These are phyloP conservation scores for Drosophila koepferae DNA, from an alignment of 2,888 invertebrate genomes.

Conservation along the genomic window DNA sequence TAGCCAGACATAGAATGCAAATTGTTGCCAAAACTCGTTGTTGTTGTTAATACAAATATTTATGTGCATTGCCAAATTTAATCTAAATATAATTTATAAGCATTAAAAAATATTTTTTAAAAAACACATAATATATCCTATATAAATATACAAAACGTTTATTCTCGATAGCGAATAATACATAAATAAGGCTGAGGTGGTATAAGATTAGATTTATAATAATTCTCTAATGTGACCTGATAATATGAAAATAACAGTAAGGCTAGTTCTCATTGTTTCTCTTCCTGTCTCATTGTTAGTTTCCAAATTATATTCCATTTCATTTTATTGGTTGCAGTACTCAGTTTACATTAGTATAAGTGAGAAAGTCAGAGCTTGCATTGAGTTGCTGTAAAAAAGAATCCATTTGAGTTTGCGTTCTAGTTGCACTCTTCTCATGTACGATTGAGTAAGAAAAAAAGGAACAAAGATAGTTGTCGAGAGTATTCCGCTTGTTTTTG, in stretches of 20 bases:
- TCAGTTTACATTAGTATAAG: not conserved
- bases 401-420: not conserved
- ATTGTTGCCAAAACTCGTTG: constrained; percentile 25
- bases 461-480: not conserved
- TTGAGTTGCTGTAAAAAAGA: not conserved
- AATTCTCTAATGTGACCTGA: not conserved
- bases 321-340: not conserved
- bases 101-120: not conserved
- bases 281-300: not conserved
- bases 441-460: not conserved
- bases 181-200: too few relatives aligned
- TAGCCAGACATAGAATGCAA: constrained; percentile 26
- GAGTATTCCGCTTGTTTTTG: accelerated
- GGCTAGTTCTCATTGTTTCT: not conserved
- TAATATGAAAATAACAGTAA: not conserved
- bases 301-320: not conserved
- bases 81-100: constrained; percentile 13
- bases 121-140: not conserved
- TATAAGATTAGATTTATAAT: not conserved
- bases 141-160: not conserved
- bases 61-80: not conserved
- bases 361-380: not conserved
- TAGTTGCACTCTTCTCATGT: not conserved
- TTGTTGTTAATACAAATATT: constrained; percentile 19
- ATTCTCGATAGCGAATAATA: not conserved